phyloP scores from a whole-genome alignment of 2,113 vertebrate genomes.

The Edolisoma coerulescens region DNA sequence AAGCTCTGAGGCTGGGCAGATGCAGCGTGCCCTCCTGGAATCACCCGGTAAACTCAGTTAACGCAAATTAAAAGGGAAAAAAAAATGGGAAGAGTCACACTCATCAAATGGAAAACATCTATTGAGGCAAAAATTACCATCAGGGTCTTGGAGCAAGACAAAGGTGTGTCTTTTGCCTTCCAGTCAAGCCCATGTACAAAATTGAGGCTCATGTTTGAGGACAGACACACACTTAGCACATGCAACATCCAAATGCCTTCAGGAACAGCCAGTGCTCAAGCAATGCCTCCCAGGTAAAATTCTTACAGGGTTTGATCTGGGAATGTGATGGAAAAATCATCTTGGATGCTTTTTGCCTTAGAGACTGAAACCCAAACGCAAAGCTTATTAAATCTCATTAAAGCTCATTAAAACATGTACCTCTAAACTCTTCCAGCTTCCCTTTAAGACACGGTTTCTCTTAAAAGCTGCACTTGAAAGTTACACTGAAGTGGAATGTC shows the following conservation, averaged over 20 bases:
- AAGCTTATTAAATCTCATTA: not conserved
- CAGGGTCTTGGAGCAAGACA: not conserved
- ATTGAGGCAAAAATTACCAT: not conserved
- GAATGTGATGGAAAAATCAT: not conserved
- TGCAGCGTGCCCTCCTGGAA: not conserved
- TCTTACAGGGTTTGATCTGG: not conserved
- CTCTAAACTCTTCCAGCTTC: not conserved
- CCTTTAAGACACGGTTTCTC: not conserved
- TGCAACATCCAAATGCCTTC: not conserved
- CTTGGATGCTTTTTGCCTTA: not conserved
- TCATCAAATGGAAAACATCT: not conserved
- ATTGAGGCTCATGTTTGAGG: not conserved
- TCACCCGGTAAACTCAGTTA: not conserved
- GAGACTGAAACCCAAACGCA: not conserved
- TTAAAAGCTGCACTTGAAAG: slow-evolving; percentile 34
- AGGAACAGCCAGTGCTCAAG: not conserved
- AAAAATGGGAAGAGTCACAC: not conserved
- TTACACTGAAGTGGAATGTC: slow-evolving; percentile 36
- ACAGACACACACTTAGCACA: not conserved
- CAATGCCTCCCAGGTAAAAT: not conserved
- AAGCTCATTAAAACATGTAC: not conserved
- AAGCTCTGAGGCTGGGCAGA: not conserved
- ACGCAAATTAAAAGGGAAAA: not conserved
- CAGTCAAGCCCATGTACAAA: not conserved
- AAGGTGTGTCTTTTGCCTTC: not conserved